A percentile compares a stretch with the other conserved stretches of the same genome.
phyloP scores from a whole-genome alignment of 1,140 invertebrate genomes.

The Pentalonia nigronervosa region DNA sequence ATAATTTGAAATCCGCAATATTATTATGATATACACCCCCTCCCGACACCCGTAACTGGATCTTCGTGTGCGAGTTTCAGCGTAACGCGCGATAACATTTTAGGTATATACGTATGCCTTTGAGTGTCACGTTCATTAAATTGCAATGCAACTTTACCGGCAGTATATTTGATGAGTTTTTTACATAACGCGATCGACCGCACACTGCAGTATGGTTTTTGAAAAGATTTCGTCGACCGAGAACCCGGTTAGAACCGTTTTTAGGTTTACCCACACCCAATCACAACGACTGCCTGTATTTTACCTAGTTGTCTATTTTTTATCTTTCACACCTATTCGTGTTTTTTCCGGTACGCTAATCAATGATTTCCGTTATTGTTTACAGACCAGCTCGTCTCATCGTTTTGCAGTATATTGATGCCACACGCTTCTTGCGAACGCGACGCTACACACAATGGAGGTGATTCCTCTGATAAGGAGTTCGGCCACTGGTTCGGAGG shows the following conservation, averaged over 20 bases:
- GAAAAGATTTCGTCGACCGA: neutral
- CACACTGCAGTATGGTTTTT: neutral
- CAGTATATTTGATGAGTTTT: neutral
- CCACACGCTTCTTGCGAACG: neutral
- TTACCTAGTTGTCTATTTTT: no score
- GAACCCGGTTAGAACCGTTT: neutral
- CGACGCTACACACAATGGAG: slow-evolving; percentile 65
- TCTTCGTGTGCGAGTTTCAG: neutral
- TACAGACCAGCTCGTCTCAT: neutral
- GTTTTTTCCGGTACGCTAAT: neutral
- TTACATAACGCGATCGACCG: neutral
- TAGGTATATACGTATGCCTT: neutral
- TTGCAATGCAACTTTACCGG: neutral
- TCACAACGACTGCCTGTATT: neutral
- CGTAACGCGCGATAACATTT: neutral
- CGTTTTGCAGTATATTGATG: slow-evolving; percentile 33
- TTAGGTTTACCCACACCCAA: neutral
- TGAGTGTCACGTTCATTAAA: neutral
- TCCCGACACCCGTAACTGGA: neutral
- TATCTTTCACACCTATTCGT: neutral
- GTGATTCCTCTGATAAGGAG: slow-evolving; percentile 65
- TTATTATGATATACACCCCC: neutral
- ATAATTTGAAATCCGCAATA: neutral
- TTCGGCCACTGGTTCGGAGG: slow-evolving; percentile 63
- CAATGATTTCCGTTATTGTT: neutral